Base-by-base conservation (phyloP, 1,140 invertebrate genomes). In the Cotesia vestalis region DNA sequence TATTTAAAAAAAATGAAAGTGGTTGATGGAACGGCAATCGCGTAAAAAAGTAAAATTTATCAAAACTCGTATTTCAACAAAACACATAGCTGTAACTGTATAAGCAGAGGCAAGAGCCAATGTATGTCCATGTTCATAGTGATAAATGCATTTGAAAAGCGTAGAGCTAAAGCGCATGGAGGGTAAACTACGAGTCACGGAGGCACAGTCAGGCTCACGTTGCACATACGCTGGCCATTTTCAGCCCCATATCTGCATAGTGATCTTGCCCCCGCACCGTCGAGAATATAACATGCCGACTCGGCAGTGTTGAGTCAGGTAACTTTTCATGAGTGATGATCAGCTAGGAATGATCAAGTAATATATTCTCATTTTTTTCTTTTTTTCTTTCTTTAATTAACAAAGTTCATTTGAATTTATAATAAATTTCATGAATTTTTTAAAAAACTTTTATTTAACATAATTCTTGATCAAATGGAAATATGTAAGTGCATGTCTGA, bases 71-170 rank as follows among this genome's bases (percentile, higher is more conserved):
- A 73, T 77, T 67, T 75, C 74, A 75, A 72, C 75, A 71, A 73
- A 51, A 17, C 69, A 72, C 76, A 74, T 78, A 75, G 75, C 72
- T 75, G 71, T 69, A 69, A 67, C 61, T 61, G 20, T 66, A 69
- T 52, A 34, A 12, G 20, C 51, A 27, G 36, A 63, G 71, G 55
- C 36, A 72, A 71, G 69, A 61, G 69, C 61, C 69, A 73, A 59
- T 62, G 76, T 71, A 67, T 78, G 69, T 69, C 78, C n/a, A 74
- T 71, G 76, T 51, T 72, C 60, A 57, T 71, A 72, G 76, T 80
- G 79, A 81, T 81, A 80, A 81, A 81, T 81, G 80, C 64, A 78
- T 81, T 69, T 61, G 66, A 67, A 51, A 71, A 63, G 63, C 70
- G 66, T 66, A 69, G 57, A 62, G 70, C 64, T 59, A 35, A 70